Evolutionary conservation across 37 sponge, comb jelly and placozoan species (phyloP).

Genomic region (Chondrilla cf. caribensis): DNA sequence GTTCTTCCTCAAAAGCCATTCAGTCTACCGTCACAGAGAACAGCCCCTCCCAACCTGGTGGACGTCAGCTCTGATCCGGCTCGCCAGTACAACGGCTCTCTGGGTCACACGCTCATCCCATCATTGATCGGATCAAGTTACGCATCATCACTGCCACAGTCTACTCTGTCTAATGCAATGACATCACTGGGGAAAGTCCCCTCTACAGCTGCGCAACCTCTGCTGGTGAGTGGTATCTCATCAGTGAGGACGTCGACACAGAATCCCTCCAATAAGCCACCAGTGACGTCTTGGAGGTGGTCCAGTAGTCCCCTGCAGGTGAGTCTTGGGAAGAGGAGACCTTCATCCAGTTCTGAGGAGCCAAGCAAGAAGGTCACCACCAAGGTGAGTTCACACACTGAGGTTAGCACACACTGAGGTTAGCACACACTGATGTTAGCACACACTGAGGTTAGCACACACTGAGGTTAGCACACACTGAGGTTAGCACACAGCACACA

Average conservation of each 20-base stretch:
- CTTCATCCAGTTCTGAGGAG: not conserved
- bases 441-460: no score
- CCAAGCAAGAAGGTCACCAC: conserved; percentile 1
- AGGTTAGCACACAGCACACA: no score
- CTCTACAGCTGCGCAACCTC: not conserved
- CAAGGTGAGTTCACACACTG: not conserved
- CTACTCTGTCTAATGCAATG: not conserved
- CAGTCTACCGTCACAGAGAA: not conserved
- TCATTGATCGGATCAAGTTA: not conserved
- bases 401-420: no score
- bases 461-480: no score
- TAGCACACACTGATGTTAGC: no score
- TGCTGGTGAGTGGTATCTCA: not conserved
- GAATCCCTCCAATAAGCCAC: not conserved
- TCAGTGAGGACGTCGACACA: not conserved
- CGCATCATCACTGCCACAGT: not conserved
- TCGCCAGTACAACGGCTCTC: no score
- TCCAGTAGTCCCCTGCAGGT: conserved; percentile 4
- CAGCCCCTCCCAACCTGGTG: not conserved
- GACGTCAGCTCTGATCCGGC: not conserved
- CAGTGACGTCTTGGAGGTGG: conserved; percentile 16
- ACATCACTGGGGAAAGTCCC: not conserved
- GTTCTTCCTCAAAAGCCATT: not conserved
- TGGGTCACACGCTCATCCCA: no score
- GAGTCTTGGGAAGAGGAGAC: not conserved